Evolutionary conservation across 1,140 invertebrate species (phyloP).

Genomic region (Drosophila pallidifrons): DNA sequence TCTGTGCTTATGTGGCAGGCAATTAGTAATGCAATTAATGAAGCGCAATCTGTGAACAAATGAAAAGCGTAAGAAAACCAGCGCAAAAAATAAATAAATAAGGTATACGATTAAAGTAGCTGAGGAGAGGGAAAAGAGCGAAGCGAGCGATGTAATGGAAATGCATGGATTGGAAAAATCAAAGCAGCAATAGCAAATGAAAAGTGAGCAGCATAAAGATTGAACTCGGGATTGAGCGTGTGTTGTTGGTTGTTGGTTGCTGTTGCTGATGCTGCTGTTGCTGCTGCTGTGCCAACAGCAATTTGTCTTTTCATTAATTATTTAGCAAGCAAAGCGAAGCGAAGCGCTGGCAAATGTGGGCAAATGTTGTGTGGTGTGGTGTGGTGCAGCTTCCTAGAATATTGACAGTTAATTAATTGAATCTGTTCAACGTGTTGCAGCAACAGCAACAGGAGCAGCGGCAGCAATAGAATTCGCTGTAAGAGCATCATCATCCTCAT

Average conservation of each 20-base stretch:
- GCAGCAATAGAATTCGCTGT: constrained; percentile 16
- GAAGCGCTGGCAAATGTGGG: constrained; percentile 4
- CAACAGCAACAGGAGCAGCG: constrained; percentile 9
- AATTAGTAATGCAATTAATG: constrained; percentile 76
- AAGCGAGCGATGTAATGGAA: constrained; percentile 14
- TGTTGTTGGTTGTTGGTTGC: background rate
- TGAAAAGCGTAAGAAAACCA: background rate
- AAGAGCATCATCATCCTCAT: constrained; percentile 10
- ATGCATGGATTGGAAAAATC: constrained; percentile 43
- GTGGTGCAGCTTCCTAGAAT: constrained; percentile 31
- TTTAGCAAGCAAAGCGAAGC: constrained; percentile 44
- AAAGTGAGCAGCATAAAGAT: constrained; percentile 5
- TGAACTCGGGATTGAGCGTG: background rate
- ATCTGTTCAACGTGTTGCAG: constrained; percentile 63
- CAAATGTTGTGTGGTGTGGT: too few species aligned
- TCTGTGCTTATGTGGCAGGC: constrained; percentile 47
- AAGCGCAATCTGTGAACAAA: constrained; percentile 47
- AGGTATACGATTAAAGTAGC: background rate
- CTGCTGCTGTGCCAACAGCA: constrained; percentile 45
- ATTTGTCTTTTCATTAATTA: constrained; percentile 81
- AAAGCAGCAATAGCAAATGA: constrained; percentile 27
- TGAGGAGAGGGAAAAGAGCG: background rate
- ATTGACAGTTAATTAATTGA: constrained; percentile 80
- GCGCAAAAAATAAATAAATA: background rate
- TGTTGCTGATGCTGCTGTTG: background rate